A percentile compares a stretch with the other conserved stretches of the same genome.
These are phyloP conservation scores for Muscicapa comitata DNA, from an alignment of 2,797 vertebrate species.

Conservation along the genomic window DNA sequence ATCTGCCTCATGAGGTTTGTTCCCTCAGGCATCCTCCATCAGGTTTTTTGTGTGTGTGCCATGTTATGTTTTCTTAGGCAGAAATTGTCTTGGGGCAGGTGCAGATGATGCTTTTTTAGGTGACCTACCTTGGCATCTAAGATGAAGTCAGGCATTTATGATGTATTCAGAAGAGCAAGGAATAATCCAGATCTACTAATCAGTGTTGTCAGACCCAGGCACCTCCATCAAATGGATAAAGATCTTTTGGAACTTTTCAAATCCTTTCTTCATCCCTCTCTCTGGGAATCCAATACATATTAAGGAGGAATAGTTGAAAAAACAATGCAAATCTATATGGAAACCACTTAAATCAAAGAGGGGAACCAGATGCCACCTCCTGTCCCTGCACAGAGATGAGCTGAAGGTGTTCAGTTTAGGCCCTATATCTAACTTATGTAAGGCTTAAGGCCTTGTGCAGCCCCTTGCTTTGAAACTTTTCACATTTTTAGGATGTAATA, in stretches of 20 bases:
- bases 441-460: neutral
- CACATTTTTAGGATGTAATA: neutral
- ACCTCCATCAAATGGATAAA: neutral
- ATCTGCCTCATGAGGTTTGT: neutral
- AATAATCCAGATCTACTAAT: neutral
- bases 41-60: neutral
- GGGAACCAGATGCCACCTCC: neutral
- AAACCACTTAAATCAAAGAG: neutral
- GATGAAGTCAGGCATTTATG: neutral
- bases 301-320: neutral
- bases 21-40: neutral
- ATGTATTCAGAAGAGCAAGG: neutral
- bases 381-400: neutral
- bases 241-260: neutral
- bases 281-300: neutral
- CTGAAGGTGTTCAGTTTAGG: neutral
- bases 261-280: neutral
- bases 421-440: neutral
- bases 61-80: neutral
- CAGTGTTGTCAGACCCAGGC: neutral
- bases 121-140: neutral
- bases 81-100: neutral
- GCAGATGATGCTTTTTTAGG: neutral
- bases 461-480: neutral
- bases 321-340: neutral